Base-by-base conservation (phyloP, 2,888 invertebrate genomes). In the Euplexia lucipara region DNA sequence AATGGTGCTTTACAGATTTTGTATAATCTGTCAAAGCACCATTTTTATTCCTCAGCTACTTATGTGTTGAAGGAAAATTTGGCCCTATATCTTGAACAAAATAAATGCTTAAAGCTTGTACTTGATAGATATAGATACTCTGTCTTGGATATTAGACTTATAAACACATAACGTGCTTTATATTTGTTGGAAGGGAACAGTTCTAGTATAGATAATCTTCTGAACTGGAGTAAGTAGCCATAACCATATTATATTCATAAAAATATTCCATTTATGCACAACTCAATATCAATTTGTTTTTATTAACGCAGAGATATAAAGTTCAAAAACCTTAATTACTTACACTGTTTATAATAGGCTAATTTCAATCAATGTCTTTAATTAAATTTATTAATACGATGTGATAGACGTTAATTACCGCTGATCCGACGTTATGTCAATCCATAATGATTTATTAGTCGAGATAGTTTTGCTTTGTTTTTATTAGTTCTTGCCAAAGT, bases 381-480 rank as follows among this genome's bases (percentile, higher is more conserved):
- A 30, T 53, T 26, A 42, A 62, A 62, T 7, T 10, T 20, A 63
- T 62, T 35, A 41, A 42, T 51, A 42, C 41, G 41, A 35, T 20
- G 20, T 60, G 60, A 41, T 34, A 30, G 62, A 35, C 34, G 42
- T 34, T 62, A 61, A 62, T 62, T 34, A 26, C 14, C 18, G 51
- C 7, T 51, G 26, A 61, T 49, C 39, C 7, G 61, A 49, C 62
- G 26, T 41, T 41, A 42, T 63, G 34, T 52, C 52, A 35, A 42
- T 51, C n/a, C 3, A 16, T 49, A 30, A 49, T 62, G 39, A 62
- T 26, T 35, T 62, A 42, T 61, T n/a, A 10, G n/a, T 42, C 26
- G 16, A 42, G 26, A n/a, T 1, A 42, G n/a, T 51, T 35, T 10
- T 26, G 49, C 41, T 51, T 12, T 10, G 18, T 35, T 61, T 30